Conservation (phyloP, 2,113 vertebrate species). For the Cephalopterus ornatus region DNA sequence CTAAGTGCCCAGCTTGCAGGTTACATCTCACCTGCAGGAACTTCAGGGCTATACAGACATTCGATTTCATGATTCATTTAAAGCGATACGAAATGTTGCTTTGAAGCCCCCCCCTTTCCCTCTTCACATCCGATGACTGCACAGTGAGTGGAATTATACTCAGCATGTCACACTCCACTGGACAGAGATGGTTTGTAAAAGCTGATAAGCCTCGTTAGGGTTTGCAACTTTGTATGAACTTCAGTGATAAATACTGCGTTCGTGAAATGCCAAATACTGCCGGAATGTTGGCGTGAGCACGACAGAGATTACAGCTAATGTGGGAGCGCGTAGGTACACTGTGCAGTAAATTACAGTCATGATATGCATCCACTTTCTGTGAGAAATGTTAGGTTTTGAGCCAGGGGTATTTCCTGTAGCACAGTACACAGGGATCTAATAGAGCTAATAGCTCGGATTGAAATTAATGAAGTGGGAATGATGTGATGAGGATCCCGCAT, state of each 20-base stretch:
- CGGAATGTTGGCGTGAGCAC: slow-evolving; percentile 12
- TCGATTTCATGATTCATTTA: slow-evolving; percentile 44
- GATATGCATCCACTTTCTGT: neutral
- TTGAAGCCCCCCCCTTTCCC: neutral
- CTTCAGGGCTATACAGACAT: neutral
- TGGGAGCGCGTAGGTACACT: slow-evolving; percentile 28
- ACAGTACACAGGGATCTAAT: slow-evolving; percentile 5
- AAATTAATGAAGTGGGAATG: slow-evolving; percentile 63
- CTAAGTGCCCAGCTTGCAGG: slow-evolving; percentile 18
- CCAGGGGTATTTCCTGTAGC: slow-evolving; percentile 30
- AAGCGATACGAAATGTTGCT: neutral
- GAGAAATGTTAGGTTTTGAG: slow-evolving; percentile 7
- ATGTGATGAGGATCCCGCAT: neutral
- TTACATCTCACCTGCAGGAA: slow-evolving; percentile 52
- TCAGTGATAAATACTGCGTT: slow-evolving; percentile 53
- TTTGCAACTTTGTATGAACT: slow-evolving; percentile 58
- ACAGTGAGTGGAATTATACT: neutral
- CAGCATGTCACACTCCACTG: neutral
- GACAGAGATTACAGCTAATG: slow-evolving; percentile 44
- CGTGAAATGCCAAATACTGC: slow-evolving; percentile 46
- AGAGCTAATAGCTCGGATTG: slow-evolving; percentile 33
- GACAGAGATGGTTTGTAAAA: slow-evolving; percentile 28
- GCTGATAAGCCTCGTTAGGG: slow-evolving; percentile 47
- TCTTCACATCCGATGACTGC: neutral
- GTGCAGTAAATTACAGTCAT: slow-evolving; percentile 43